Evolutionary conservation across 1,140 invertebrate genomes (phyloP), one percentile per base, ranked within the genome.

Genomic region (Hypothenemus hampei): DNA sequence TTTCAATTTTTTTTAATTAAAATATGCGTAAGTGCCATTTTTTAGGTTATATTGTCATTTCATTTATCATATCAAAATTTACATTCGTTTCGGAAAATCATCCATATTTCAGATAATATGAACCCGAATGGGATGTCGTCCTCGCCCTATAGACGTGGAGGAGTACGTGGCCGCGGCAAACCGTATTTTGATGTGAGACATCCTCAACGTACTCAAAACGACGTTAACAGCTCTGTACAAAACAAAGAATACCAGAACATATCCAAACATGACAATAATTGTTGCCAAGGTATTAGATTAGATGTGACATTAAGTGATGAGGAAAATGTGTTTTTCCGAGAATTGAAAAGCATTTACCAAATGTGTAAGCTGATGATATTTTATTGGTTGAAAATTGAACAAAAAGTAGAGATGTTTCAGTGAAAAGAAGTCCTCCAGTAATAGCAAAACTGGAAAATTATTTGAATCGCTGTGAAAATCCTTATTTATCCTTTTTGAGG

Each of bases 371-470:
- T 18, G 37, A 11, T 7, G n/a, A n/a, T n/a, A n/a, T n/a, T n/a
- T 3, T 39, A 15, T 13, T 10, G 4, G 16, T 4, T 18, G 13
- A 15, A 15, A 29, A 3, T 46, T 46, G 23, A 43, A 7, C 22
- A 21, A 7, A 21, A 22, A 43, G 18, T 22, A 21, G 3, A 43
- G 19, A n/a, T 43, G 26, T 69, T 67, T 15, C 50, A 81, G 79
- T 77, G 67, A 81, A 80, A 64, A 77, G 75, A 40, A 79, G 75
- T 59, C 70, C 73, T 11, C 69, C 67, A 19, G 69, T 81, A 7
- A 71, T 69, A n/a, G 70, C 73, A 58, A 73, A 71, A 26, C 60
- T 83, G 0, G 62, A 59, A n/a, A 71, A 73, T 15, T 75, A 77
- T 36, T 77, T 79, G 50, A 63, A 73, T 22, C 67, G 57, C 0